These are phyloP conservation scores for Alloscopus bannaensis DNA, from an alignment of 2,888 invertebrate genomes.

Conservation along the genomic window DNA sequence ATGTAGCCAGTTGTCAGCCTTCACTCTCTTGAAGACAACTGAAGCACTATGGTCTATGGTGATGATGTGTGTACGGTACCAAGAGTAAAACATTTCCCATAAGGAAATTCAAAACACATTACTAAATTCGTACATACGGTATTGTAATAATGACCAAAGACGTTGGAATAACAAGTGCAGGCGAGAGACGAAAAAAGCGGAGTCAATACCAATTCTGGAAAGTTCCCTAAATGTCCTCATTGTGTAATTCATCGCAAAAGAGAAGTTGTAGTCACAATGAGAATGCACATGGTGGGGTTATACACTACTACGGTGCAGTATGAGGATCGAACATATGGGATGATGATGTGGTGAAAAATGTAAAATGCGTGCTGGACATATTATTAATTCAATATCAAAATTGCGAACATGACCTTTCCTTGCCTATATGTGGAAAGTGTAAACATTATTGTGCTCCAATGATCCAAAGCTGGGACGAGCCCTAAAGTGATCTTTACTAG, in stretches of 20 bases:
- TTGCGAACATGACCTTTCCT: constrained; percentile 51
- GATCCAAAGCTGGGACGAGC: background rate
- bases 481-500: background rate
- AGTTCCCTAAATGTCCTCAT: constrained; percentile 63
- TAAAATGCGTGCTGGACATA: constrained; percentile 53
- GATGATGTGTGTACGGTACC: constrained; percentile 56
- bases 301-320: background rate
- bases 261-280: constrained; percentile 8
- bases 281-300: constrained; percentile 15
- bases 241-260: constrained; percentile 48
- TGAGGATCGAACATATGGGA: background rate
- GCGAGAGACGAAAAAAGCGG: constrained; percentile 58
- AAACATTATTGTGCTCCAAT: constrained; percentile 34
- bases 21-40: constrained; percentile 34
- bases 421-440: constrained; percentile 49
- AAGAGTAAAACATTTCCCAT: constrained; percentile 65
- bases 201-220: constrained; percentile 66
- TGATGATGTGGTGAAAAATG: constrained; percentile 14
- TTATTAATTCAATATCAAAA: constrained; percentile 24
- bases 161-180: constrained; percentile 61
- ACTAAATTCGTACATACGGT: constrained; percentile 62
- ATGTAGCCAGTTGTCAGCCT: constrained; percentile 46
- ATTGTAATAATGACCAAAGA: constrained; percentile 64
- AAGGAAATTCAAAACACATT: constrained; percentile 68
- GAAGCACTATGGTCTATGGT: constrained; percentile 30